Evolutionary conservation across 2,888 invertebrate species (phyloP), one percentile per base, ranked within the genome.

Genomic region (Ichneumoninae sp.): DNA sequence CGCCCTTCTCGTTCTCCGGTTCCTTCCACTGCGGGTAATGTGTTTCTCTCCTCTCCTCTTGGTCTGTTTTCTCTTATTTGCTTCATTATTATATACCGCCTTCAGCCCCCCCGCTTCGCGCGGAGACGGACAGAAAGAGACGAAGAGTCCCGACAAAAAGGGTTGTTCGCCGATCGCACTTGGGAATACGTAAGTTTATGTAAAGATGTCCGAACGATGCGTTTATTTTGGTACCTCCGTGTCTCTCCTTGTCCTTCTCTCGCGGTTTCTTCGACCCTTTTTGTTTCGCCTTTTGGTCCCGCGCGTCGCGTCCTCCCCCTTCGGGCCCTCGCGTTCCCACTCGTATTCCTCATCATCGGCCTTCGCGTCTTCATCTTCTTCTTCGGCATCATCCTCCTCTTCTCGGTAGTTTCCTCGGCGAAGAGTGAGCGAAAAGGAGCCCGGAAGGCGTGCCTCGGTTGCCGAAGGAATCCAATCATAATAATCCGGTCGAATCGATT

Each of bases 401-500:
- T 81, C 71, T 16, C 54, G 77, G 80, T 85, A 81, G 75, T 86
- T 80, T 77, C 85, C 81, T 86, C 33, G 76, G 78, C 13, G 40
- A 69, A 77, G 69, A 73, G 44, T 57, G 70, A 75, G 52, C 36
- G 63, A 65, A 70, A 70, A 71, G 82, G 81, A 85, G 86, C 86
- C 88, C 79, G 77, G 66, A 88, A 90, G 91, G 89, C 90, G 89
- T 90, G 89, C 89, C 91, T 90, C 90, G 89, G 88, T 89, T 90
- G 90, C 89, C 88, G 89, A 89, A 89, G 89, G 91, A 93, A 93
- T 93, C 93, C 92, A 93, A 93, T 93, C 92, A 92, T 93, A 93
- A 93, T 93, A 92, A 92, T 93, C 90, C 89, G 89, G 90, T 89
- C 89, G 91, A 92, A 92, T 92, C 92, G 93, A 93, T 93, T 91